Percentiles rank a stretch among this genome's conserved stretches.
Evolutionary conservation across 2,888 invertebrate species (phyloP).

Genomic region (Thumatha senex): DNA sequence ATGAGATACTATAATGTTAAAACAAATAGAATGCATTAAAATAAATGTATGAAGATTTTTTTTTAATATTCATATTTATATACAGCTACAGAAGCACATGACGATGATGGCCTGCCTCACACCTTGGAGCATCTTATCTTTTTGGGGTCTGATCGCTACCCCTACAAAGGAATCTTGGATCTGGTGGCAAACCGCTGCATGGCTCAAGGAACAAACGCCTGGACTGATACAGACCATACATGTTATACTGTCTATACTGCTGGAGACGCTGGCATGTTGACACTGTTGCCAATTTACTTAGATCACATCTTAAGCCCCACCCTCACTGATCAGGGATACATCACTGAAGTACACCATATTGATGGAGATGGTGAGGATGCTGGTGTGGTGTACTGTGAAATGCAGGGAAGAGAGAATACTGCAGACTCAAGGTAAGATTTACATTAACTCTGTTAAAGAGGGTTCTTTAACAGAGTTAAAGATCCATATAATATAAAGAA

Average conservation of each 20-base stretch:
- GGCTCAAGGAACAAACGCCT: constrained; percentile 96
- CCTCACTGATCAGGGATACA: constrained; percentile 90
- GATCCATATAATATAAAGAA: too few relatives aligned
- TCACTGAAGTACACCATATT: constrained; percentile 96
- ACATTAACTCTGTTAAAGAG: neutral
- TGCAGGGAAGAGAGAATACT: constrained; percentile 94
- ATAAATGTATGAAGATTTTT: too few relatives aligned
- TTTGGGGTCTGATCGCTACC: constrained; percentile 94
- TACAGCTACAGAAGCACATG: constrained; percentile 94
- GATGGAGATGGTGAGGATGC: constrained; percentile 94
- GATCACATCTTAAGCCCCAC: constrained; percentile 95
- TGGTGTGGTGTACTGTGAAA: constrained; percentile 98
- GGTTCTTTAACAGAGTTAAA: too few relatives aligned
- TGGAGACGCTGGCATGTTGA: constrained; percentile 91
- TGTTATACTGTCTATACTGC: constrained; percentile 95
- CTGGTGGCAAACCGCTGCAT: constrained; percentile 94
- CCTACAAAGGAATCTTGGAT: constrained; percentile 95
- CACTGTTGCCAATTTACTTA: constrained; percentile 94
- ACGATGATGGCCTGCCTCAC: constrained; percentile 96
- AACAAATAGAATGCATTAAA: too few relatives aligned
- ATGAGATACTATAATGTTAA: too few relatives aligned
- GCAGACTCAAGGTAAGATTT: constrained; percentile 84
- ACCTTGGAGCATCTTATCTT: constrained; percentile 96
- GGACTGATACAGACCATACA: constrained; percentile 94
- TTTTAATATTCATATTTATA: too few relatives aligned